These are phyloP conservation scores for Aphelocoma coerulescens DNA, from an alignment of 2,113 vertebrate species.

Conservation along the genomic window DNA sequence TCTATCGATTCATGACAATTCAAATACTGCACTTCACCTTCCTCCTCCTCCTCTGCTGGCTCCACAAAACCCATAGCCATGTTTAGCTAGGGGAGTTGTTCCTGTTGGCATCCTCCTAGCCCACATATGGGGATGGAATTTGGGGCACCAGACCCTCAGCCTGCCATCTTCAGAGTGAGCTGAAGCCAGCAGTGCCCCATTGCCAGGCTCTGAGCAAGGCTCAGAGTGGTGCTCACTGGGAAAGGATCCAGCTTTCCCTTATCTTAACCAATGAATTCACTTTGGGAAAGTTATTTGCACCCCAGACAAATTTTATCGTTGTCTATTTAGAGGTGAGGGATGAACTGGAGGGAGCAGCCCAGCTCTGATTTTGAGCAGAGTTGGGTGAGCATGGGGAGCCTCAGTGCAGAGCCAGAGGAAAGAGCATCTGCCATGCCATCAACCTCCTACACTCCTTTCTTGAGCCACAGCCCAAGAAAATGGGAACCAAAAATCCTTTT, in stretches of 20 bases:
- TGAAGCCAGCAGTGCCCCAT: neutral
- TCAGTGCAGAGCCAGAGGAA: neutral
- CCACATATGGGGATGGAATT: rapidly evolving
- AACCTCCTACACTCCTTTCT: neutral
- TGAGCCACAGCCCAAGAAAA: neutral
- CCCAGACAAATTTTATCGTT: neutral
- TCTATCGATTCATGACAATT: neutral
- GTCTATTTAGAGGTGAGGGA: neutral
- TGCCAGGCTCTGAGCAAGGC: neutral
- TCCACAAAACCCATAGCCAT: neutral
- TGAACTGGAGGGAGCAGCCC: neutral
- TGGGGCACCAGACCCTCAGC: neutral
- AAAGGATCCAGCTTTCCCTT: neutral
- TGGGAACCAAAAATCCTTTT: neutral
- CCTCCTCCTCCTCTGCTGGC: neutral
- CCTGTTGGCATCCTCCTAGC: neutral
- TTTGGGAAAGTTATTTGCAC: neutral
- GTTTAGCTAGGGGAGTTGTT: neutral
- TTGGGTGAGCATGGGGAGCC: neutral
- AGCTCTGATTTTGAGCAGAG: neutral
- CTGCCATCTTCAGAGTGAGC: neutral
- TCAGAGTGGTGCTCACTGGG: neutral
- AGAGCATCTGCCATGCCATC: rapidly evolving
- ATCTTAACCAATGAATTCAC: neutral
- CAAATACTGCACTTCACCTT: neutral